These are phyloP conservation scores for western clawed frog (Xenopus tropicalis) DNA, from an alignment of 2,113 vertebrate species.

Conservation along the genomic window DNA sequence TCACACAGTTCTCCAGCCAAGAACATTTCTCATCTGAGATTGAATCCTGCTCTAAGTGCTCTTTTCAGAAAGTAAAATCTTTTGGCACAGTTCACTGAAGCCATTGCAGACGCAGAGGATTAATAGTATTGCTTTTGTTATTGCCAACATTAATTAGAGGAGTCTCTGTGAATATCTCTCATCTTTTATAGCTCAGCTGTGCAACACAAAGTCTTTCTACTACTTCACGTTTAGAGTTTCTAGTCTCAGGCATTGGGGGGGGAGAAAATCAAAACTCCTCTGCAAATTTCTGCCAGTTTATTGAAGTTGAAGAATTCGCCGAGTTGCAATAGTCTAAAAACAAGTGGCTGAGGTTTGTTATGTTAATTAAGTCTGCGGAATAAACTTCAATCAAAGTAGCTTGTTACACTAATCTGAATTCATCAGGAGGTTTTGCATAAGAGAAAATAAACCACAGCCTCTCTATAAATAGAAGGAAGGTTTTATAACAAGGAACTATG, in stretches of 20 bases:
- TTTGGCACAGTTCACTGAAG: conserved; percentile 50
- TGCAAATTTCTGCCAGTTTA: conserved; percentile 30
- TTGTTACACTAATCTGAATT: conserved; percentile 42
- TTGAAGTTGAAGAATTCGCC: conserved; percentile 44
- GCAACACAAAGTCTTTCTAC: conserved; percentile 34
- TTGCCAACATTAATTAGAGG: conserved; percentile 36
- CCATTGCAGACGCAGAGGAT: conserved; percentile 44
- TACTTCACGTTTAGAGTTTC: conserved; percentile 1
- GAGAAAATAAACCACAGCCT: conserved; percentile 19
- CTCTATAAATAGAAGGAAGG: background rate
- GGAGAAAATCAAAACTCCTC: conserved; percentile 14
- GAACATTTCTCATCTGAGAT: conserved; percentile 24
- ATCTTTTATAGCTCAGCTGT: conserved; percentile 31
- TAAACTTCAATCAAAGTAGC: background rate
- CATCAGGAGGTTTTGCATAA: conserved; percentile 23
- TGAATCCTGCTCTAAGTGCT: conserved; percentile 48
- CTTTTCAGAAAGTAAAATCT: conserved; percentile 49
- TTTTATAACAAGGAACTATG: no score
- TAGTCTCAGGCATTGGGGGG: background rate
- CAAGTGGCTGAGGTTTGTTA: conserved; percentile 42
- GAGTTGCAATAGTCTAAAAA: conserved; percentile 34
- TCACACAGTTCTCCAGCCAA: background rate
- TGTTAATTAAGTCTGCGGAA: conserved; percentile 52
- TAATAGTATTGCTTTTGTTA: conserved; percentile 45
- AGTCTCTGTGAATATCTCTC: conserved; percentile 30